A percentile compares a stretch with the other conserved stretches of the same genome.
Conservation (phyloP, 2,888 invertebrate species). For the Tortricodes alternella region DNA sequence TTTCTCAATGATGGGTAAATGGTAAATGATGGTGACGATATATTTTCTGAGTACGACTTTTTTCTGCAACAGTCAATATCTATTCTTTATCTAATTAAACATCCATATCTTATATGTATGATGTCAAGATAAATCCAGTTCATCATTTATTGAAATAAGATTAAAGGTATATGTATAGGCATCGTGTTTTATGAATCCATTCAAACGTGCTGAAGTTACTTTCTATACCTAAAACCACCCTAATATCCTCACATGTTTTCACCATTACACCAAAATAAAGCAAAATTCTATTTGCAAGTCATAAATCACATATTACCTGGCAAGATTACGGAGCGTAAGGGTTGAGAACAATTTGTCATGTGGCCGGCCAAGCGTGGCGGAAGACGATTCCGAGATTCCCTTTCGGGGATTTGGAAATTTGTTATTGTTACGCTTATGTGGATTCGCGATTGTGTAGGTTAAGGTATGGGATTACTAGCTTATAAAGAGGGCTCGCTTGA, state of each 20-base stretch:
- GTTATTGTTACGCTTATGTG: constrained; percentile 64
- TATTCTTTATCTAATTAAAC: background rate
- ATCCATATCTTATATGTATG: background rate
- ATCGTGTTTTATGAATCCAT: too few species aligned
- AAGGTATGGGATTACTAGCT: constrained; percentile 8
- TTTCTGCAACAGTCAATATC: constrained; percentile 2
- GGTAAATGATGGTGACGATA: constrained; percentile 36
- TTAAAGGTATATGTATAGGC: too few species aligned
- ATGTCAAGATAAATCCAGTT: too few species aligned
- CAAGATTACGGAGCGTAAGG: constrained; percentile 45
- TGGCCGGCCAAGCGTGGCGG: constrained; percentile 59
- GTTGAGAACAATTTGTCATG: constrained; percentile 73
- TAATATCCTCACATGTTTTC: constrained; percentile 13
- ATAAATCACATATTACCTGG: constrained; percentile 80
- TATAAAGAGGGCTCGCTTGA: background rate
- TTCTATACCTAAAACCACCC: background rate
- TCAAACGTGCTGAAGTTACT: too few species aligned
- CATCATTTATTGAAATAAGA: too few species aligned
- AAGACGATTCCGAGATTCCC: constrained; percentile 58
- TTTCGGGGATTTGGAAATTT: constrained; percentile 62
- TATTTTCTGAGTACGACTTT: background rate
- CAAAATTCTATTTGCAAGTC: constrained; percentile 61
- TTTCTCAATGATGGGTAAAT: constrained; percentile 40
- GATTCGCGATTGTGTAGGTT: constrained; percentile 35
- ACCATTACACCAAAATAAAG: constrained; percentile 30